Evolutionary conservation across 2,797 vertebrate species (phyloP).

Genomic region (Siniperca obscura): DNA sequence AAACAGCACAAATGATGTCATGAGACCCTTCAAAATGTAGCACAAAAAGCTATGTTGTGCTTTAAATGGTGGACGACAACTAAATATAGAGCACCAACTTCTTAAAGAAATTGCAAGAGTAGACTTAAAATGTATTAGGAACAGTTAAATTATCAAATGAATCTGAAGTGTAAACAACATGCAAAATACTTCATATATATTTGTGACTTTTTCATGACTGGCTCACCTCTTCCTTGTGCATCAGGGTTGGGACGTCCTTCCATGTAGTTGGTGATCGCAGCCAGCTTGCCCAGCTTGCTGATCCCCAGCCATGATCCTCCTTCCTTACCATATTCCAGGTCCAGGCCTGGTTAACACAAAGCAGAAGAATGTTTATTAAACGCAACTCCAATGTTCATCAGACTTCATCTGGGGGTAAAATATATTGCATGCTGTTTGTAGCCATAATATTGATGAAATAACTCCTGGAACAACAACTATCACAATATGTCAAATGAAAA

Average conservation of each 20-base stretch:
- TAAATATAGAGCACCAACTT: neutral
- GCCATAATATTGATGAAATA: neutral
- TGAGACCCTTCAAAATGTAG: neutral
- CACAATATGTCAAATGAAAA: neutral
- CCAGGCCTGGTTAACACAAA: slow-evolving; percentile 86
- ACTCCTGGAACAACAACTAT: neutral
- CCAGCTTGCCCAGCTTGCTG: slow-evolving; percentile 92
- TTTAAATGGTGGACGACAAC: neutral
- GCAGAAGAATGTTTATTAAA: neutral
- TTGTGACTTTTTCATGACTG: neutral
- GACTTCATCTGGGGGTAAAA: neutral
- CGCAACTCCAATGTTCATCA: neutral
- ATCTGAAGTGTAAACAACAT: neutral
- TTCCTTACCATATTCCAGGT: slow-evolving; percentile 94
- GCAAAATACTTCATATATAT: neutral
- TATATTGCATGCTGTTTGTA: neutral
- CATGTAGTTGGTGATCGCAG: slow-evolving; percentile 96
- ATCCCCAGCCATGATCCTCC: slow-evolving; percentile 98
- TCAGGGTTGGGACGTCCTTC: slow-evolving; percentile 87
- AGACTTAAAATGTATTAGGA: neutral
- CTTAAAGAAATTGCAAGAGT: neutral
- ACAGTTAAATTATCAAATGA: neutral
- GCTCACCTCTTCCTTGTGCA: slow-evolving; percentile 91
- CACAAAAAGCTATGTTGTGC: neutral
- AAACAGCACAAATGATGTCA: neutral